phyloP scores from a whole-genome alignment of 2,113 vertebrate genomes.

The Puffinus mauretanicus region DNA sequence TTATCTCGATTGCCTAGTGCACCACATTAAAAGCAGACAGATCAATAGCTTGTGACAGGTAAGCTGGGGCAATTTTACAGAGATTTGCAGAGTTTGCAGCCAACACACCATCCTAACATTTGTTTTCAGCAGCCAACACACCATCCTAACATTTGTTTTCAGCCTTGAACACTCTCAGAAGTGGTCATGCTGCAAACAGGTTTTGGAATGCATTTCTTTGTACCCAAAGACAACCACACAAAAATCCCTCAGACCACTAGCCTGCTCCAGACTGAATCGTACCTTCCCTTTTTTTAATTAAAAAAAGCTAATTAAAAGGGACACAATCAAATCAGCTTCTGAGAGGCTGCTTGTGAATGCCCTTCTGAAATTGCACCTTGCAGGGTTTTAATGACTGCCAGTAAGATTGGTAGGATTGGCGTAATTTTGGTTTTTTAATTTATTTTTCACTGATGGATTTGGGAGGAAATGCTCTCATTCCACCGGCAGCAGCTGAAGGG shows the following conservation, averaged over 20 bases:
- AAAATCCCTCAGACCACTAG: background rate
- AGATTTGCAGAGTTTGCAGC: background rate
- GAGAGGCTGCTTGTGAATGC: background rate
- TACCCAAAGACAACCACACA: background rate
- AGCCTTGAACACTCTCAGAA: background rate
- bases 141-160: background rate
- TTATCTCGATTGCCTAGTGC: background rate
- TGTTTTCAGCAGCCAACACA: background rate
- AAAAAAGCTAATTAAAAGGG: background rate
- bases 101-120: background rate
- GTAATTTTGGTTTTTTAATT: background rate
- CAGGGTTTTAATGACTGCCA: background rate
- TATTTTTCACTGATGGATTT: background rate
- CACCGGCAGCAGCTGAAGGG: background rate
- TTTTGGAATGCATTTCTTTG: background rate
- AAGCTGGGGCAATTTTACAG: background rate
- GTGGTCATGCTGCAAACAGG: background rate
- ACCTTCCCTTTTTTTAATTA: background rate
- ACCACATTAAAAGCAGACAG: background rate
- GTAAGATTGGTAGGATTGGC: no score
- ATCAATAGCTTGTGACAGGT: background rate
- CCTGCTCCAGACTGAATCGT: background rate
- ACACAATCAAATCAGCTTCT: background rate
- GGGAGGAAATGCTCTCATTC: background rate
- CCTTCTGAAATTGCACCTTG: background rate